phyloP scores from a whole-genome alignment of 2,797 vertebrate species.

The Cynopterus sphinx region DNA sequence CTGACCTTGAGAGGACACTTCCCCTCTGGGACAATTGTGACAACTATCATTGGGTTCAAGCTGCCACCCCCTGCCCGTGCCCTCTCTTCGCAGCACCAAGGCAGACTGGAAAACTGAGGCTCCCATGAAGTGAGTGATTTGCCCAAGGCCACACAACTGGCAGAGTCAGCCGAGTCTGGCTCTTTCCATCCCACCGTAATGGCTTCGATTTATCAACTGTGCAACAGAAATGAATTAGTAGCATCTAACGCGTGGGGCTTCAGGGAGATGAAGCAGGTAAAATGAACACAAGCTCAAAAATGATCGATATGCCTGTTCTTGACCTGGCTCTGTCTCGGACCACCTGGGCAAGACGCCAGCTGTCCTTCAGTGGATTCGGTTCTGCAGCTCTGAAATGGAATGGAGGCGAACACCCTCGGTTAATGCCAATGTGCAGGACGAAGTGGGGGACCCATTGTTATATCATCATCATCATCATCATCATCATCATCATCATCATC shows the following conservation, averaged over 20 bases:
- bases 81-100: not conserved
- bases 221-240: conserved; percentile 13
- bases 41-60: not conserved
- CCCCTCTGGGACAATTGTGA: not conserved
- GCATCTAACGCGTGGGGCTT: not conserved
- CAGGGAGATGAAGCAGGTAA: not conserved
- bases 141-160: not conserved
- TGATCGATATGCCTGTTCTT: not conserved
- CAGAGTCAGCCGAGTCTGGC: not conserved
- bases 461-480: not conserved
- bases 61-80: too few species aligned
- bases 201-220: conserved; percentile 45
- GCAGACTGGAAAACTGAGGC: conserved; percentile 48
- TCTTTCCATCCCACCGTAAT: not conserved
- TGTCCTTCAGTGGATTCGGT: not conserved
- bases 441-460: not conserved
- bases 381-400: not conserved
- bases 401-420: not conserved
- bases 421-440: not conserved
- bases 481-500: not conserved
- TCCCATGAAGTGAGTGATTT: not conserved
- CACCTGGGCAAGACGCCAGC: not conserved
- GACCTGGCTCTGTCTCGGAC: not conserved
- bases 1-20: conserved; percentile 22
- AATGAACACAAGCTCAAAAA: not conserved